These are phyloP conservation scores for Enteromius afrohamiltoni DNA, from an alignment of 2,797 vertebrate genomes.

Conservation along the genomic window DNA sequence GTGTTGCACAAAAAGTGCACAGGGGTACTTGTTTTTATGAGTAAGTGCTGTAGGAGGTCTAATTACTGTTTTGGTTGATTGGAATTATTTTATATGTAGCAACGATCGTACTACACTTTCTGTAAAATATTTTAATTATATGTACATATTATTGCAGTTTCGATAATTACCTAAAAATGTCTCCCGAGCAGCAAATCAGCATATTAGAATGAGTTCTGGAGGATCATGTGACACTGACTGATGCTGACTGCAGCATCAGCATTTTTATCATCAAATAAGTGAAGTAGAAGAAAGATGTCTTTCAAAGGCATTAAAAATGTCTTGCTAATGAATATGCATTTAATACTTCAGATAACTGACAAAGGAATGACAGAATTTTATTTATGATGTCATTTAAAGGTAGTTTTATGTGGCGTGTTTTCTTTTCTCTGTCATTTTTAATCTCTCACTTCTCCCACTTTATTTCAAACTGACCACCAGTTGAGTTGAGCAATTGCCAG, in stretches of 20 bases:
- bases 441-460: slow-evolving; percentile 52
- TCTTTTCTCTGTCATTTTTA: slow-evolving; percentile 68
- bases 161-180: background rate
- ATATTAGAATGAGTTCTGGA: background rate
- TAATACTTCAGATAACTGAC: background rate
- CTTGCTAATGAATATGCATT: background rate
- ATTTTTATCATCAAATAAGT: background rate
- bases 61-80: background rate
- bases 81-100: background rate
- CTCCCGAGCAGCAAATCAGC: background rate
- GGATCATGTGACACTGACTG: background rate
- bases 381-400: slow-evolving; percentile 64
- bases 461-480: slow-evolving; percentile 72
- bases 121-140: too few relatives aligned
- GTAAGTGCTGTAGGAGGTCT: background rate
- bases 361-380: slow-evolving; percentile 43
- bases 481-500: slow-evolving; percentile 72
- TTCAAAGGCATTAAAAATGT: background rate
- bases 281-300: background rate
- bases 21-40: too few relatives aligned
- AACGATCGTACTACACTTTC: background rate
- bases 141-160: background rate
- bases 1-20: too few relatives aligned
- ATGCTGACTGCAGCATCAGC: background rate
- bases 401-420: slow-evolving; percentile 68